phyloP scores from a whole-genome alignment of 1,140 invertebrate species.

The Papilio aristodemus region DNA sequence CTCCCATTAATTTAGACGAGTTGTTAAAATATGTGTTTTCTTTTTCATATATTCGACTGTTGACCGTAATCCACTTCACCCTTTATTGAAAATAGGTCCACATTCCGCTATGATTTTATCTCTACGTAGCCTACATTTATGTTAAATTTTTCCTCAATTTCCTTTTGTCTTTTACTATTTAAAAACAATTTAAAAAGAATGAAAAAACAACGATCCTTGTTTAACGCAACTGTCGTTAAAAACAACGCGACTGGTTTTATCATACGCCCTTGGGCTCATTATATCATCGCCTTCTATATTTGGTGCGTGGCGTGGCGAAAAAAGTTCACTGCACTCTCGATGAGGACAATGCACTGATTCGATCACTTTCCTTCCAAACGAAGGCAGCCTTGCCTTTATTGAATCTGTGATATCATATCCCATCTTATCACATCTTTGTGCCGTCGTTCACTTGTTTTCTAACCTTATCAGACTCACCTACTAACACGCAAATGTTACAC shows the following conservation, averaged over 20 bases:
- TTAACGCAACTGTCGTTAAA: constrained; percentile 40
- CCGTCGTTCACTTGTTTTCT: constrained; percentile 48
- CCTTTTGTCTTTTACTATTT: background rate
- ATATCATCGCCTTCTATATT: constrained; percentile 60
- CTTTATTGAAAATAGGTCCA: too few species aligned
- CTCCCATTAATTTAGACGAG: background rate
- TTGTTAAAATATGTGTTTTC: background rate
- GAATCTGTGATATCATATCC: constrained; percentile 43
- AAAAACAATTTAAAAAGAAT: background rate
- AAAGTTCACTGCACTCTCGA: constrained; percentile 63
- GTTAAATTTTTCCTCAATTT: too few species aligned
- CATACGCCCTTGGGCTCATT: constrained; percentile 58
- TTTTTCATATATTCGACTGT: too few species aligned
- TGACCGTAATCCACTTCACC: too few species aligned
- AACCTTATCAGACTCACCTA: constrained; percentile 64
- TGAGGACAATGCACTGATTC: constrained; percentile 51
- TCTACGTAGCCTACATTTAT: too few species aligned
- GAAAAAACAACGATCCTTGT: background rate
- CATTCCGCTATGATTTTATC: too few species aligned
- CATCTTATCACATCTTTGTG: constrained; percentile 47
- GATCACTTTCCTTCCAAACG: constrained; percentile 40
- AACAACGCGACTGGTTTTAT: constrained; percentile 55
- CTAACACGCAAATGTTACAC: constrained; percentile 54
- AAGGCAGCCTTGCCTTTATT: constrained; percentile 32
- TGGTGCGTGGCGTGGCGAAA: constrained; percentile 52